Base-by-base conservation (phyloP, 2,888 invertebrate genomes). In the Noctua pronuba region DNA sequence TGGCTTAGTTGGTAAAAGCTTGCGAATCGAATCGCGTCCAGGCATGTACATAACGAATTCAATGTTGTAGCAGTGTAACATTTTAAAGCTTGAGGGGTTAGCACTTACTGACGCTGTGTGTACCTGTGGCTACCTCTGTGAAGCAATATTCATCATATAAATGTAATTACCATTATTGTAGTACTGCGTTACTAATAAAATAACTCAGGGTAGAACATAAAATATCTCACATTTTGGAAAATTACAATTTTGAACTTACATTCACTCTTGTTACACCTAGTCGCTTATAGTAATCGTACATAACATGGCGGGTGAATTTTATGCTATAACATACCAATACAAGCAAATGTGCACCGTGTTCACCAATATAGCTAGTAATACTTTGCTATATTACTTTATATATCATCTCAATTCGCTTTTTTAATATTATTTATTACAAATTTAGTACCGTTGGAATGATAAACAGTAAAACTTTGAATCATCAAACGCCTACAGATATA, bases 381-480 rank as follows among this genome's bases (percentile, higher is more conserved):
- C 55, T 38, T 66, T 58, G 31, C 1, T 55, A 62, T 21, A 38
- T 66, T 46, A 70, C 46, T 73, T 62, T 46, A 64, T 55, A 16
- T 64, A 24, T n/a, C 21, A 41, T 16, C 16, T 76, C 69, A 77
- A 69, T 49, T 74, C 21, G 72, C 65, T 62, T 70, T 68, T 65
- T 49, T 55, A 58, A 60, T 73, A 79, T 60, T n/a, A 67, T 35
- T 75, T 66, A 80, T 77, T 69, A 84, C 46, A 82, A 73, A 76
- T 74, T 71, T 83, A 83, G 74, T 77, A 77, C 78, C 82, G 44
- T 75, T 80, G 82, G 88, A 82, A 88, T 83, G 81, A 82, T 73
- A 78, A 75, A 79, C 70, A 81, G 41, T 68, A 67, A 79, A 79
- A 74, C 58, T 66, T 77, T 65, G 31, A 77, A 79, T 77, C 75